Conservation (phyloP, 1,140 invertebrate species). For the Drosophila guanche region DNA sequence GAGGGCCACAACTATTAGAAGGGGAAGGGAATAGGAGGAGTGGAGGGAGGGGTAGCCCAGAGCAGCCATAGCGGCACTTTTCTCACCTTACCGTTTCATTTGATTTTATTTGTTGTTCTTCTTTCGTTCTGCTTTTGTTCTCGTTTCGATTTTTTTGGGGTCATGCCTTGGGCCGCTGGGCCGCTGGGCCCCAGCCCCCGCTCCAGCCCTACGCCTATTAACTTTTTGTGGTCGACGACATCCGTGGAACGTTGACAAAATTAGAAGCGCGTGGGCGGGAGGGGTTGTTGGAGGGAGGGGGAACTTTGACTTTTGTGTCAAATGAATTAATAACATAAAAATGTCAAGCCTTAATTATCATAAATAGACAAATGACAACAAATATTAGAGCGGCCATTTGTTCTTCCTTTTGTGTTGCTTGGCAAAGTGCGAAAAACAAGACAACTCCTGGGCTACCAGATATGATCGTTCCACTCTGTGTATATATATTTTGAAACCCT, state of each 20-base stretch:
- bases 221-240: conserved; percentile 73
- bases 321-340: conserved; percentile 81
- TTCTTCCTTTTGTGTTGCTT: conserved; percentile 20
- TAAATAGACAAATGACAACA: conserved; percentile 79
- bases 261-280: conserved; percentile 70
- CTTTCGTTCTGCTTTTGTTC: conserved; percentile 13
- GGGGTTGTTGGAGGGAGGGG: background rate
- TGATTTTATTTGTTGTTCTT: conserved; percentile 35
- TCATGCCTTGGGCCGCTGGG: conserved; percentile 50
- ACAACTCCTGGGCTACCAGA: background rate
- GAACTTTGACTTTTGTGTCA: conserved; percentile 46
- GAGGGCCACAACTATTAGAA: conserved; percentile 31
- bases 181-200: no score
- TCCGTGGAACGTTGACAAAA: conserved; percentile 72
- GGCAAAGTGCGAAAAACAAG: conserved; percentile 38
- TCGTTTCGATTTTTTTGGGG: conserved; percentile 21
- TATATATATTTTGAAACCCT: no score
- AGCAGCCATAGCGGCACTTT: conserved; percentile 42
- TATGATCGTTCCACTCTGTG: no score
- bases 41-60: background rate
- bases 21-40: conserved; percentile 13
- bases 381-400: conserved; percentile 76
- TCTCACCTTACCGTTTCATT: conserved; percentile 72
- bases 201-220: conserved; percentile 54
- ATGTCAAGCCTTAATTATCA: conserved; percentile 78